Evolutionary conservation across 2,797 vertebrate genomes (phyloP).

Genomic region (Arrhamphus sclerolepis): DNA sequence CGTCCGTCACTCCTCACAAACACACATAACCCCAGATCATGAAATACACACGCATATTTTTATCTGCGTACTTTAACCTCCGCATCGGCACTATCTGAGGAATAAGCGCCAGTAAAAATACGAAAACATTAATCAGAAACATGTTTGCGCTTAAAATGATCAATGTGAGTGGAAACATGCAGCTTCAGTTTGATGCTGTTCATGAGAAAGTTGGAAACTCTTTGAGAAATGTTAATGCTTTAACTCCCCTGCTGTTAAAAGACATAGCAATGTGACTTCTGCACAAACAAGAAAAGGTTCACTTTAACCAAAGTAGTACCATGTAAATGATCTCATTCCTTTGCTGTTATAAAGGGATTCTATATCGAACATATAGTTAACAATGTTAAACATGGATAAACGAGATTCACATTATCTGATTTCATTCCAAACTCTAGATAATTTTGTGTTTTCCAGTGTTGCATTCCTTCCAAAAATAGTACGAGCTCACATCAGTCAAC

Average conservation of each 20-base stretch:
- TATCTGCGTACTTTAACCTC: constrained; percentile 19
- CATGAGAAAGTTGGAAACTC: constrained; percentile 1
- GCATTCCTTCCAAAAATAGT: too few species aligned
- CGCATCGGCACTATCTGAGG: constrained; percentile 17
- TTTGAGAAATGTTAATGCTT: constrained; percentile 8
- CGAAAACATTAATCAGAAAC: constrained; percentile 36
- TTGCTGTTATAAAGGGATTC: too few species aligned
- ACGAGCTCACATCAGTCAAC: too few species aligned
- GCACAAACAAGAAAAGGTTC: constrained; percentile 18
- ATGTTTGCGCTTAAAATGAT: constrained; percentile 17
- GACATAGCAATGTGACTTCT: constrained; percentile 19
- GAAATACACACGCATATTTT: constrained; percentile 24
- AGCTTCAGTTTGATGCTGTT: constrained; percentile 6
- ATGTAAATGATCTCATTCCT: background rate
- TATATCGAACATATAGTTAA: too few species aligned
- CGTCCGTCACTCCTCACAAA: constrained; percentile 75
- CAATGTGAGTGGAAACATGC: constrained; percentile 10
- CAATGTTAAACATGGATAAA: too few species aligned
- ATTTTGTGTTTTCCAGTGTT: too few species aligned
- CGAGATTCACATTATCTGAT: too few species aligned
- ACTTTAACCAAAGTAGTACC: too few species aligned
- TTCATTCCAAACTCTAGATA: too few species aligned
- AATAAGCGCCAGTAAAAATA: constrained; percentile 33
- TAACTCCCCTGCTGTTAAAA: constrained; percentile 27
- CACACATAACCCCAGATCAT: constrained; percentile 37